These are phyloP conservation scores for Tineola bisselliella DNA, from an alignment of 2,888 invertebrate species.

Conservation along the genomic window DNA sequence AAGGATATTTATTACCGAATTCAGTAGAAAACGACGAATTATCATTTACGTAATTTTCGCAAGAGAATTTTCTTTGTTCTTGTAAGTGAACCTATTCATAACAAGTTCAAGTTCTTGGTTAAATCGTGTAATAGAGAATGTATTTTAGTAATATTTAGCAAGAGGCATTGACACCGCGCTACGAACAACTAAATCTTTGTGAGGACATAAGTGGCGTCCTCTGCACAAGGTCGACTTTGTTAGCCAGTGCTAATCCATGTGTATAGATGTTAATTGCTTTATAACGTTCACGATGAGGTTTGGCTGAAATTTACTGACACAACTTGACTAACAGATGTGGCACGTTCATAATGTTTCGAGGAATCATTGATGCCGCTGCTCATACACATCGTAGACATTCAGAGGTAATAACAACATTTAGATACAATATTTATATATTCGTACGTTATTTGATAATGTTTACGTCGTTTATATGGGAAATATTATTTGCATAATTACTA, in stretches of 20 bases:
- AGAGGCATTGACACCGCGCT: background rate
- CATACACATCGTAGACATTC: background rate
- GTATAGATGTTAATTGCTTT: constrained; percentile 40
- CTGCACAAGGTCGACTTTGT: constrained; percentile 5
- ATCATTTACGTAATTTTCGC: background rate
- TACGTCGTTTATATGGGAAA: too few relatives aligned
- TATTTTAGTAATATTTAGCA: too few relatives aligned
- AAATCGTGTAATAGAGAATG: too few relatives aligned
- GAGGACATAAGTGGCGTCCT: background rate
- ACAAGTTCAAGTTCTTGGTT: too few relatives aligned
- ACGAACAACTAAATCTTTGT: background rate
- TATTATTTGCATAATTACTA: too few relatives aligned
- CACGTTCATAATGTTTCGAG: background rate
- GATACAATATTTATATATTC: too few relatives aligned
- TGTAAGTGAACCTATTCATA: background rate
- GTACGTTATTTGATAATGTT: too few relatives aligned
- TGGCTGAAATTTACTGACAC: background rate
- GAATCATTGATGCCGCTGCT: background rate
- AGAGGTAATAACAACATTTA: background rate
- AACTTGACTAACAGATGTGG: background rate
- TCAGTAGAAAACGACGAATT: background rate
- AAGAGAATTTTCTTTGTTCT: background rate
- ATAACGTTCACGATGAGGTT: constrained; percentile 22
- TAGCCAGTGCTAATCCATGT: constrained; percentile 7
- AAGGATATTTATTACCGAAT: background rate